These are phyloP conservation scores for Monomorium pharaonis DNA, from an alignment of 1,140 invertebrate species.

Conservation along the genomic window DNA sequence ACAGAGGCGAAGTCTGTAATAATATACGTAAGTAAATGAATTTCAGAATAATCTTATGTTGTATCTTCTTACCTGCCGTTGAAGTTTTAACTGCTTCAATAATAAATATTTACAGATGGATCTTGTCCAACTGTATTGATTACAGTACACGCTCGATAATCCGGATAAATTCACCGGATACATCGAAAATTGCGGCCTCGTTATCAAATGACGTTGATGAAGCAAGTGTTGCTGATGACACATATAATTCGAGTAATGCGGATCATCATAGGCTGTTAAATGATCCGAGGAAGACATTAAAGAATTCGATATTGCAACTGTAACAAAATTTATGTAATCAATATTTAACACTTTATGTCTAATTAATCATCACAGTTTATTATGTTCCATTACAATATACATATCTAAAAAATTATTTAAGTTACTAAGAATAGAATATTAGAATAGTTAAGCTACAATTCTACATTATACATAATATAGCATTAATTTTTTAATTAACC, in stretches of 20 bases:
- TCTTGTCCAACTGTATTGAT: constrained; percentile 60
- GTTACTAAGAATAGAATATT: background rate
- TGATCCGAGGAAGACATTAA: constrained; percentile 70
- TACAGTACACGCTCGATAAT: constrained; percentile 46
- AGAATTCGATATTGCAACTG: constrained; percentile 77
- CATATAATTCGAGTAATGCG: constrained; percentile 72
- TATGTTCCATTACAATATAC: background rate
- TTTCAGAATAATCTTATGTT: background rate
- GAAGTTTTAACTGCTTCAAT: constrained; percentile 66
- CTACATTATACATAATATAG: background rate
- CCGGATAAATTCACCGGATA: constrained; percentile 53
- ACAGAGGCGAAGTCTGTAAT: constrained; percentile 26
- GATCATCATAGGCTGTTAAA: constrained; percentile 57
- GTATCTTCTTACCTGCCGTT: constrained; percentile 66
- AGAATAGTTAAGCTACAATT: too few species aligned
- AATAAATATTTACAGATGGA: constrained; percentile 70
- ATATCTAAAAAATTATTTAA: background rate
- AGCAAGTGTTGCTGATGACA: constrained; percentile 74
- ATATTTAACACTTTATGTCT: constrained; percentile 4
- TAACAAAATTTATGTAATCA: constrained; percentile 58
- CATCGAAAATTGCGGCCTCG: constrained; percentile 63
- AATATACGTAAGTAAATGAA: constrained; percentile 18
- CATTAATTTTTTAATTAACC: constrained; percentile 65
- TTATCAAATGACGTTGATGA: constrained; percentile 67
- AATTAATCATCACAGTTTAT: background rate